Conservation (phyloP, 2,113 vertebrate genomes). For the Lepidothrix coronata region DNA sequence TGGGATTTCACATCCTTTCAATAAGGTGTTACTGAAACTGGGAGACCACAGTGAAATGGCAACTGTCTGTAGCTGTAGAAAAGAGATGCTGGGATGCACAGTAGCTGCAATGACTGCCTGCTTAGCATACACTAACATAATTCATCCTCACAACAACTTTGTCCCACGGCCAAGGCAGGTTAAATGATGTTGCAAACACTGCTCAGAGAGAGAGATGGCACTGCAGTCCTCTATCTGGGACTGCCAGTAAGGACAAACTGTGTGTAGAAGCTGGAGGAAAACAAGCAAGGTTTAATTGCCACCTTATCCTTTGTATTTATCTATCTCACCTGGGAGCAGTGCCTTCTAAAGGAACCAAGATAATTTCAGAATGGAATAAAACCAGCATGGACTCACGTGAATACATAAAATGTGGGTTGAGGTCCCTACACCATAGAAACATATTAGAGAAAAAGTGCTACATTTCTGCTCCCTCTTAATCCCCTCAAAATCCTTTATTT, state of each 20-base stretch:
- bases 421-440: not conserved
- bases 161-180: not conserved
- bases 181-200: constrained; percentile 1
- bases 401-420: not conserved
- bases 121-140: not conserved
- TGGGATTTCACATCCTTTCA: not conserved
- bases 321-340: not conserved
- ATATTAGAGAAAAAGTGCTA: not conserved
- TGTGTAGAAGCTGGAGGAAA: not conserved
- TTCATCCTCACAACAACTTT: not conserved
- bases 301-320: not conserved
- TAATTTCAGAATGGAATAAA: not conserved
- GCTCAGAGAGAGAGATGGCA: constrained; percentile 15
- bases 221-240: constrained; percentile 5
- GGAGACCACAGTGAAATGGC: not conserved
- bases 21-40: not conserved
- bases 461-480: not conserved
- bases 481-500: not conserved
- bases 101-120: not conserved
- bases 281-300: not conserved
- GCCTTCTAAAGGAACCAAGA: not conserved
- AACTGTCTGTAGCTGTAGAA: not conserved
- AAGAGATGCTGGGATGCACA: not conserved
- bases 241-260: not conserved
- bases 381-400: not conserved